phyloP scores from a whole-genome alignment of 2,113 vertebrate genomes.

The Dissostichus mawsoni region DNA sequence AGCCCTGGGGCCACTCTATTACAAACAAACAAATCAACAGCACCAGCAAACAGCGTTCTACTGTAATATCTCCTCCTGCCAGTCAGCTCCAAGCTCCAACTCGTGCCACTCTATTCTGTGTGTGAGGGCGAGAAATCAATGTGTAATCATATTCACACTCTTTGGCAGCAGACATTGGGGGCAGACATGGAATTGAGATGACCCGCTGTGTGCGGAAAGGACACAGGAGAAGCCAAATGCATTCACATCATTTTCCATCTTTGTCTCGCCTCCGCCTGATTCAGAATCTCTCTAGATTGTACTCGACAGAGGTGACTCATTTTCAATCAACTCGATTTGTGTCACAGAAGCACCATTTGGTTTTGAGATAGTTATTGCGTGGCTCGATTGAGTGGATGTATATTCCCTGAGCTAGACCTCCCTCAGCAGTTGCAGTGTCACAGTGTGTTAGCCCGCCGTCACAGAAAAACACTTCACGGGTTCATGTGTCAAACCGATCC shows the following conservation, averaged over 20 bases:
- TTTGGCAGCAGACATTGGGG: conserved; percentile 49
- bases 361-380: not conserved
- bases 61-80: conserved; percentile 59
- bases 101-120: conserved; percentile 50
- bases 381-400: conserved; percentile 22
- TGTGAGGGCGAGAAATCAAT: conserved; percentile 72
- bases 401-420: conserved; percentile 20
- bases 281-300: conserved; percentile 31
- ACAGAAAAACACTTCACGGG: conserved; percentile 31
- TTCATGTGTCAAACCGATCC: not conserved
- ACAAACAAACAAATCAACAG: conserved; percentile 75
- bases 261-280: conserved; percentile 27
- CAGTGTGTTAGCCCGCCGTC: conserved; percentile 39
- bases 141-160: conserved; percentile 69
- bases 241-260: conserved; percentile 48
- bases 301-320: conserved; percentile 48
- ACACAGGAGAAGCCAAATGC: conserved; percentile 22
- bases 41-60: conserved; percentile 48
- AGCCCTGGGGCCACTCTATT: conserved; percentile 59
- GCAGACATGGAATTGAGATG: conserved; percentile 59
- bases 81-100: conserved; percentile 47
- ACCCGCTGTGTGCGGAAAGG: conserved; percentile 35
- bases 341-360: conserved; percentile 29
- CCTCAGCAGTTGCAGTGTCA: conserved; percentile 11
- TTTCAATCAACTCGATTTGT: conserved; percentile 54